phyloP scores from a whole-genome alignment of 2,113 vertebrate species.

The Mastomys coucha region DNA sequence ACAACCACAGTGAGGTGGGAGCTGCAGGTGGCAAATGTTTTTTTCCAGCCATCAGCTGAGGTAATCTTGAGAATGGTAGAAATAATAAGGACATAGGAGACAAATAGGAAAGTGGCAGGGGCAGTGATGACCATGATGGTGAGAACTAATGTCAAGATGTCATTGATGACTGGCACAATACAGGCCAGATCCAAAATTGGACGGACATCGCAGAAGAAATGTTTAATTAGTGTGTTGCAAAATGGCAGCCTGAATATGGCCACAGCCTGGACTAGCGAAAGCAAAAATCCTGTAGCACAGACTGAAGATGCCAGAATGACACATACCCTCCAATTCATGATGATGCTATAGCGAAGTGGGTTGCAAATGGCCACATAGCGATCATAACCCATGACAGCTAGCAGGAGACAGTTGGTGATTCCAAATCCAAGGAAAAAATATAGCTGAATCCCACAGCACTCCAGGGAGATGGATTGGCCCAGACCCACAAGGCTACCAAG shows the following conservation, averaged over 20 bases:
- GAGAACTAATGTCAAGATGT: slow-evolving; percentile 63
- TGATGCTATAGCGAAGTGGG: slow-evolving; percentile 10
- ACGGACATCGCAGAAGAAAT: slow-evolving; percentile 71
- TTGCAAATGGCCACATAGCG: slow-evolving; percentile 59
- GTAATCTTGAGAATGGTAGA: slow-evolving; percentile 54
- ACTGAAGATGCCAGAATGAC: slow-evolving; percentile 5
- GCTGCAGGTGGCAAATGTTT: slow-evolving; percentile 54
- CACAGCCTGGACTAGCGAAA: slow-evolving; percentile 35
- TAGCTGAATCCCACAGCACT: slow-evolving; percentile 59
- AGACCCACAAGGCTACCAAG: slow-evolving; percentile 47
- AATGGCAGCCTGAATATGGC: slow-evolving; percentile 69
- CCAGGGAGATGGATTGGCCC: slow-evolving; percentile 54
- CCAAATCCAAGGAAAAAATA: slow-evolving; percentile 75
- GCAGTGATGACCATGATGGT: slow-evolving; percentile 51
- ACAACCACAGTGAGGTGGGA: slow-evolving; percentile 57
- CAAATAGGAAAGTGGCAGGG: slow-evolving; percentile 59
- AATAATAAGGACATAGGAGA: slow-evolving; percentile 57
- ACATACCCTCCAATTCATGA: slow-evolving; percentile 63
- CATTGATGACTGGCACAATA: slow-evolving; percentile 24
- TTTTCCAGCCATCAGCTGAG: neutral
- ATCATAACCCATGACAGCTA: slow-evolving; percentile 65
- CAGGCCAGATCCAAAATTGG: slow-evolving; percentile 61
- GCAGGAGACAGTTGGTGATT: slow-evolving; percentile 69
- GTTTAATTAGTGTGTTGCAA: slow-evolving; percentile 51
- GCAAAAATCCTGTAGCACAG: neutral